Evolutionary conservation across 2,888 invertebrate species (phyloP).

Genomic region (Leptopilina drosophilae): DNA sequence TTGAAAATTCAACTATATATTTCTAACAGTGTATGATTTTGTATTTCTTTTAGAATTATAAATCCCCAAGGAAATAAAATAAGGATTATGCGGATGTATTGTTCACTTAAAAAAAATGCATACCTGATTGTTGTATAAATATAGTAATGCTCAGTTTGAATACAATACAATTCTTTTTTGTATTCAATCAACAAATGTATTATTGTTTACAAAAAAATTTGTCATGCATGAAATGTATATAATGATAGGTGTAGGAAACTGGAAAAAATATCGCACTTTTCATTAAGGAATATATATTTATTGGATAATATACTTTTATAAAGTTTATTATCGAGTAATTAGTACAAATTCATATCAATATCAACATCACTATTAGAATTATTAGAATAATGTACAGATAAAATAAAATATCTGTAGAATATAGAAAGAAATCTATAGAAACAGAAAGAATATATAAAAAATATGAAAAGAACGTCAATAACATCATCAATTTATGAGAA

Average conservation of each 20-base stretch:
- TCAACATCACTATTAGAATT: slow-evolving; percentile 2
- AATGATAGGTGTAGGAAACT: not conserved
- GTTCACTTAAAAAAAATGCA: no score
- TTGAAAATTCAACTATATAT: no score
- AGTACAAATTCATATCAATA: not conserved
- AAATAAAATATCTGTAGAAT: not conserved
- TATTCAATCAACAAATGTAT: no score
- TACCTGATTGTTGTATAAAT: no score
- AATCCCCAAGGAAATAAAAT: no score
- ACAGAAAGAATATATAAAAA: not conserved
- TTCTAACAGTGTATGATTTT: no score
- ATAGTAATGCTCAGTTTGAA: no score
- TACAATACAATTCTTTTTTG: no score
- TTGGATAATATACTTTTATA: not conserved
- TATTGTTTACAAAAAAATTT: not conserved
- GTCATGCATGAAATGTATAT: not conserved
- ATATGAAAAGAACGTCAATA: not conserved
- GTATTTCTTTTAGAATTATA: no score
- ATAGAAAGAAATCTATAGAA: not conserved
- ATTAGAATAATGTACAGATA: not conserved
- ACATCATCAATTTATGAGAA: slow-evolving; percentile 15
- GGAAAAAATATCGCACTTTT: not conserved
- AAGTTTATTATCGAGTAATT: not conserved
- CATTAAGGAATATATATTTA: not conserved
- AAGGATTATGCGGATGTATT: no score